Evolutionary conservation across 2,113 vertebrate species (phyloP), one percentile per base, ranked within the genome.

Genomic region (Leptocoma aspasia): DNA sequence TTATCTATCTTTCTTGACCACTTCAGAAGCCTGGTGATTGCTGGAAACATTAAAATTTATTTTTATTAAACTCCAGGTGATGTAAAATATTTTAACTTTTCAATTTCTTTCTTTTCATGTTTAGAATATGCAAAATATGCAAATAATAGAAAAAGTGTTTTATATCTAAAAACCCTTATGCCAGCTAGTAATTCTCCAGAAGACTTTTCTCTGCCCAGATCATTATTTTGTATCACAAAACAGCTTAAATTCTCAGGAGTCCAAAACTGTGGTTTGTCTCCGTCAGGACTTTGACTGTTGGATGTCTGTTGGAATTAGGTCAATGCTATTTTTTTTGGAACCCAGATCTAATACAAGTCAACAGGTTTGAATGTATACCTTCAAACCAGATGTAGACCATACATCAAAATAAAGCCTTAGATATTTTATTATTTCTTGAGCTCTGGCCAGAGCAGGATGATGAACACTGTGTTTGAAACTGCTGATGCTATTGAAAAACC

Each of bases 381-480:
- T 94, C 42, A 92, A 89, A 92, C 75, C 94, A 91, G 77, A 83
- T 94, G 37, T 80, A 95, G 91, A 79, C 90, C 2, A 4, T 96
- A 95, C 28, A 95, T 97, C 96, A 97, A 97, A 96, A 95, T 21
- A 92, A 80, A 95, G 72, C 79, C 79, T 97, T 92, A 94, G 95
- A 88, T 97, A 91, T 86, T 97, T 96, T 96, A 90, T 92, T 96
- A 87, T 95, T 91, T 96, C 72, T 95, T 95, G 86, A 91, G 64
- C 73, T 95, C 64, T 77, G 87, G 57, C 66, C 90, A 93, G 95
- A 86, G 81, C 82, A 72, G 93, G n/a, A 95, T 97, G 94, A 98
- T 97, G 96, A 97, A 94, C 82, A 92, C 44, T 82, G 54, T 88
- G 49, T 96, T 97, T 95, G 94, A 97, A 97, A 96, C 84, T 95